Conservation (phyloP, 1,140 invertebrate species). For the Drosophila pruinosa region DNA sequence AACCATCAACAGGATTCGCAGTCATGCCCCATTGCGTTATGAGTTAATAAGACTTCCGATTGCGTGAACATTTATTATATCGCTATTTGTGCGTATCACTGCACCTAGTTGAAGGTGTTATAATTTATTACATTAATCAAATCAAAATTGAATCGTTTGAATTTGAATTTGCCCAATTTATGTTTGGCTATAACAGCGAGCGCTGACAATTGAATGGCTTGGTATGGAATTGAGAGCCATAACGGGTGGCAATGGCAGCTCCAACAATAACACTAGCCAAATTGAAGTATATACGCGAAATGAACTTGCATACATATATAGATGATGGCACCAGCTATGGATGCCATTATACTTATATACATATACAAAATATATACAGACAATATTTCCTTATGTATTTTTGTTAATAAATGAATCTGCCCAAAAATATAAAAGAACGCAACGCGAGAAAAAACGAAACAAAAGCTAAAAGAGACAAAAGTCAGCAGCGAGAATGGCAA, state of each 20-base stretch:
- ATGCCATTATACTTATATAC: not conserved
- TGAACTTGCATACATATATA: slow-evolving; percentile 13
- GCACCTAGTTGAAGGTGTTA: not conserved
- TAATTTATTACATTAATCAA: not conserved
- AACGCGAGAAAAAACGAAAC: slow-evolving; percentile 42
- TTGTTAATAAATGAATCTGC: slow-evolving; percentile 58
- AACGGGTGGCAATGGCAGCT: slow-evolving; percentile 34
- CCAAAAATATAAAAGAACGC: slow-evolving; percentile 10
- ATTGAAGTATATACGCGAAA: not conserved
- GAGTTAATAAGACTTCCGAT: not conserved
- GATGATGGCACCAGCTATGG: slow-evolving; percentile 5
- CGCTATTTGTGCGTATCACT: not conserved
- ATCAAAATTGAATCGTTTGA: not conserved
- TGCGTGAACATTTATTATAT: not conserved
- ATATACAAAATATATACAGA: not conserved
- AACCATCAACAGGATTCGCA: not conserved
- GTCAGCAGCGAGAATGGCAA: slow-evolving; percentile 17
- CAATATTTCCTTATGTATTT: slow-evolving; percentile 14
- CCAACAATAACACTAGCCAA: slow-evolving; percentile 45
- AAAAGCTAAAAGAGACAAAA: slow-evolving; percentile 53
- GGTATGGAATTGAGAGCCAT: slow-evolving; percentile 25
- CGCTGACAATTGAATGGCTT: slow-evolving; percentile 37
- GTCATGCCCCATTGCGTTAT: not conserved
- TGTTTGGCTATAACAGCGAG: slow-evolving; percentile 18
- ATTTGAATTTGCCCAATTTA: slow-evolving; percentile 18